Base-by-base conservation (phyloP, 1,140 invertebrate genomes). In the Nymphalis io region DNA sequence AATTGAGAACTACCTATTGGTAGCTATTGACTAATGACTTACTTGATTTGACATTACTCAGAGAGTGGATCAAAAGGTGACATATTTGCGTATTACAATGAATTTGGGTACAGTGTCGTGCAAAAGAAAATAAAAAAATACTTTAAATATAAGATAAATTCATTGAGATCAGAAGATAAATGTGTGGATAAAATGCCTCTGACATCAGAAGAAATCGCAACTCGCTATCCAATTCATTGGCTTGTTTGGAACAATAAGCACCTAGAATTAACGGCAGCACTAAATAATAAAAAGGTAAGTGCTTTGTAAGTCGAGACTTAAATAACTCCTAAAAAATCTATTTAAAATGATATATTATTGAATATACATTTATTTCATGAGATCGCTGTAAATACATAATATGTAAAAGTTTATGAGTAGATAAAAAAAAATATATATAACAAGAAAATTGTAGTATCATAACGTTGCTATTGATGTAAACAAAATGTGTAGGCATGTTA, bases 221-320 rank as follows among this genome's bases (percentile, higher is more conserved):
- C 57, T 60, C 84, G 83, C 70, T 90, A 83, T 78, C 89, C 87
- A 16, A 79, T 89, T 48, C 89, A 91, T 71, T 91, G 87, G 87
- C 70, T 91, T 62, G 88, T 90, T 44, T 91, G 88, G 87, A 84
- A 91, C 73, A 85, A 90, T 68, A 74, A 81, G 44, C 77, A 83
- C 46, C 79, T 88, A 73, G 83, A 87, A 65, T 69, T 91, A 44
- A 79, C 81, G 63, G 66, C 48, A 11, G 64, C 57, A 11, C 65
- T 91, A 16, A 78, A 85, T 51, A 60, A 75, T 46, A 82, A 87
- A n/a, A 81, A 83, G 74, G 90, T 83, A 16, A 12, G 51, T 40
- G 46, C 15, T 44, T 33, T 1, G 27, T 33, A 3, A n/a, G 27
- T 33, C 5, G 27, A 33, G 27, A 8, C 10, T 33, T 33, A 33